Conservation (phyloP, 2,797 vertebrate genomes). For the Heterohyrax brucei region DNA sequence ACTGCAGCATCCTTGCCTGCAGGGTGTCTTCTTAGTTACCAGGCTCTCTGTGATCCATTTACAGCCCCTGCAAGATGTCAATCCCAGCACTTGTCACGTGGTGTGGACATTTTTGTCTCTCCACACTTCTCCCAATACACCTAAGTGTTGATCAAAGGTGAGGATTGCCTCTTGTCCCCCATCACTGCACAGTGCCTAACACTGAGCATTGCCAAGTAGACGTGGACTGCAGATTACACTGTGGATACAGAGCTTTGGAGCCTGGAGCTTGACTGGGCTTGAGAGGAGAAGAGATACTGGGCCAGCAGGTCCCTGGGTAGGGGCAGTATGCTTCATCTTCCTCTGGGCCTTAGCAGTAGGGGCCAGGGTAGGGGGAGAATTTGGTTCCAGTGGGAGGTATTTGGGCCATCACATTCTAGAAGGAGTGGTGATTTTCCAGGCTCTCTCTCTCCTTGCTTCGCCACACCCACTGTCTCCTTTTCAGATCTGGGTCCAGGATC, state of each 20-base stretch:
- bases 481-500: background rate
- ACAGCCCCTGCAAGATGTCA: background rate
- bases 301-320: background rate
- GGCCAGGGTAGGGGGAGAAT: no score
- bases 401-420: background rate
- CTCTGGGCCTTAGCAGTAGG: background rate
- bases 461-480: background rate
- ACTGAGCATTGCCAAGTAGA: no score
- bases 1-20: background rate
- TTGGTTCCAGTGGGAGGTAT: background rate
- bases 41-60: background rate
- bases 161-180: background rate
- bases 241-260: background rate
- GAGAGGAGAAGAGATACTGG: background rate
- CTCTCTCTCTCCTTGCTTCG: background rate
- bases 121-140: background rate
- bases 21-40: background rate
- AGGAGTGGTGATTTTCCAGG: no score
- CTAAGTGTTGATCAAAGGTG: background rate
- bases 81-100: background rate
- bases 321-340: rapidly evolving
- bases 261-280: background rate
- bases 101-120: background rate
- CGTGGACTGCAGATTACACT: background rate
- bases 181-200: background rate